Conservation (phyloP, 2,888 invertebrate genomes). For the Aphidoletes aphidimyza region DNA sequence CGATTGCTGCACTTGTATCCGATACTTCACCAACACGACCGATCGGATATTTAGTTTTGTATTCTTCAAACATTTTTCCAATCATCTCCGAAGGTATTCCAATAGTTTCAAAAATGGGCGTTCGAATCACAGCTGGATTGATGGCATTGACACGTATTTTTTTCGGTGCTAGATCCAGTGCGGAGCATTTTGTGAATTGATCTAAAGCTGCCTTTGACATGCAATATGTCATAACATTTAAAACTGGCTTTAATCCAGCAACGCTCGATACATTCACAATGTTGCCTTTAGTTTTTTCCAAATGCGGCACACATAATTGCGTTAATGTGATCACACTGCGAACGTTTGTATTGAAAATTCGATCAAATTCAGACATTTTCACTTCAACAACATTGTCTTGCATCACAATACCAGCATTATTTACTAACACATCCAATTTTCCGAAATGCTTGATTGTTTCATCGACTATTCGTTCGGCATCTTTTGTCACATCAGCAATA, state of each 20-base stretch:
- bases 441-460: conserved; percentile 75
- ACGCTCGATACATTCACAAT: conserved; percentile 96
- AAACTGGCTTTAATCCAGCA: conserved; percentile 86
- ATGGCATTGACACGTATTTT: conserved; percentile 89
- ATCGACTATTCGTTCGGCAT: conserved; percentile 74
- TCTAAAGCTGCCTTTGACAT: conserved; percentile 94
- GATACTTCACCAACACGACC: conserved; percentile 9
- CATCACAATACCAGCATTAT: conserved; percentile 87
- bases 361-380: conserved; percentile 83
- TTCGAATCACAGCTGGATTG: conserved; percentile 92
- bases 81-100: background rate
- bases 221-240: conserved; percentile 87
- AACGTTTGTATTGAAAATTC: conserved; percentile 87
- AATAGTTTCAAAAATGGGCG: conserved; percentile 63
- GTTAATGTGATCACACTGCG: conserved; percentile 81
- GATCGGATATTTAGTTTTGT: background rate
- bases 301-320: conserved; percentile 83
- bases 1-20: conserved; percentile 6
- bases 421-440: conserved; percentile 80
- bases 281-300: conserved; percentile 81
- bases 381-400: conserved; percentile 84
- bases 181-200: conserved; percentile 90
- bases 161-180: conserved; percentile 82
- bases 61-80: background rate
- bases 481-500: conserved; percentile 72